phyloP scores from a whole-genome alignment of 2,797 vertebrate genomes.

The Thunnus albacares region DNA sequence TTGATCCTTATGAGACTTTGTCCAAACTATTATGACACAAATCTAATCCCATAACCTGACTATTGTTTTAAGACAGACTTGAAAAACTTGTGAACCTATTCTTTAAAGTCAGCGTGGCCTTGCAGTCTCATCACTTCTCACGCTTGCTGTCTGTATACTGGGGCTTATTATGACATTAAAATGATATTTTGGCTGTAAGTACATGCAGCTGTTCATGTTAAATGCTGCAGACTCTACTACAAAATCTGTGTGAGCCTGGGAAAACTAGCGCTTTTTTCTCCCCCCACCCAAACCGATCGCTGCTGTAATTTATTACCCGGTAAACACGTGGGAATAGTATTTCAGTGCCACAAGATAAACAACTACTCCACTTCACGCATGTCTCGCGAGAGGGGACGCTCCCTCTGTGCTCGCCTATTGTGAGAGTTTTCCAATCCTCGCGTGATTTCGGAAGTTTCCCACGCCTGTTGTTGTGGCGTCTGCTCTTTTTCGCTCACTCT shows the following conservation, averaged over 20 bases:
- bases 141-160: slow-evolving; percentile 28
- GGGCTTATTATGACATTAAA: slow-evolving; percentile 29
- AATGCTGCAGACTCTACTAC: slow-evolving; percentile 13
- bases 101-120: slow-evolving; percentile 31
- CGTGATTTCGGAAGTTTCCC: slow-evolving; percentile 88
- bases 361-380: slow-evolving; percentile 61
- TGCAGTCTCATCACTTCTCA: slow-evolving; percentile 18
- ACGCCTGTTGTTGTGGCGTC: slow-evolving; percentile 93
- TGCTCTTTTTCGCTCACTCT: slow-evolving; percentile 82
- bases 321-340: slow-evolving; percentile 87
- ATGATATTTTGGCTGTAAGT: slow-evolving; percentile 23
- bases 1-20: too few relatives aligned
- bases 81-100: too few relatives aligned
- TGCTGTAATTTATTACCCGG: slow-evolving; percentile 81
- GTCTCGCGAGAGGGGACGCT: slow-evolving; percentile 84
- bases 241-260: slow-evolving; percentile 64
- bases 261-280: slow-evolving; percentile 60
- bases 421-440: slow-evolving; percentile 90
- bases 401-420: slow-evolving; percentile 82
- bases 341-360: slow-evolving; percentile 83
- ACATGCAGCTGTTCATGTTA: slow-evolving; percentile 46
- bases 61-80: not conserved
- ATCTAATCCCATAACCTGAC: not conserved
- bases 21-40: not conserved
- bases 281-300: slow-evolving; percentile 50